Base-by-base conservation (phyloP, 2,113 vertebrate species). In the Erythrolamprus reginae region DNA sequence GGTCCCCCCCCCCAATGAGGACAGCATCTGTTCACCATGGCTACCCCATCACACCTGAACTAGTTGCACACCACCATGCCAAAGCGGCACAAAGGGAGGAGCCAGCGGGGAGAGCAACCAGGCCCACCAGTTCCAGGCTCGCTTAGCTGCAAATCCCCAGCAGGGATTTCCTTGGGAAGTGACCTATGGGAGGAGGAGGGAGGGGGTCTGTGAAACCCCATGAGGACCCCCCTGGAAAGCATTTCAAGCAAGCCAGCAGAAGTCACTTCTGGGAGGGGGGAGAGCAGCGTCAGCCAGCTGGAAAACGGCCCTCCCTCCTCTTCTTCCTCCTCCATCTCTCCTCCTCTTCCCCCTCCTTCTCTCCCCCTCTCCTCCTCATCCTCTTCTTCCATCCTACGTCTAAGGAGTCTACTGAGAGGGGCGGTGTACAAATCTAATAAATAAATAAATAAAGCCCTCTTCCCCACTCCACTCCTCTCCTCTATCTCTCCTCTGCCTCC, bases 11-110 rank as follows among this genome's bases (percentile, higher is more conserved):
- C 65, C 86, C 23, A 50, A 42, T 70, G 86, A 88, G 21, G n/a
- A 10, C n/a, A 42, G 86, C 90, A 91, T 88, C 70, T 83, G 90
- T 84, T 91, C 90, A 84, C 86, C 77, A 83, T 88, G 90, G 19
- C 90, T 88, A 91, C 77, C 53, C 77, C 8, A 26, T 42, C 38
- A 52, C 61, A 87, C 85, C 90, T 88, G 45, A 33, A 88, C 21
- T 51, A 82, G 83, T 42, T 50, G 89, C 33, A 55, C 19, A 33
- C 26, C 5, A 4, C 61, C 21, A 82, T 47, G 47, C 52, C 33
- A 55, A 58, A 3, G 5, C 26, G 5, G 9, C 61, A 70, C 65
- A 82, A 55, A 90, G 85, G 70, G 65, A 56, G 50, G 45, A 47
- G 84, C 24, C 0, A 51, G 28, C 42, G n/a, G 77, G 84, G 55